A percentile compares a stretch with the other conserved stretches of the same genome.
phyloP scores from a whole-genome alignment of 2,797 vertebrate species.

The Sebastes nivosus region DNA sequence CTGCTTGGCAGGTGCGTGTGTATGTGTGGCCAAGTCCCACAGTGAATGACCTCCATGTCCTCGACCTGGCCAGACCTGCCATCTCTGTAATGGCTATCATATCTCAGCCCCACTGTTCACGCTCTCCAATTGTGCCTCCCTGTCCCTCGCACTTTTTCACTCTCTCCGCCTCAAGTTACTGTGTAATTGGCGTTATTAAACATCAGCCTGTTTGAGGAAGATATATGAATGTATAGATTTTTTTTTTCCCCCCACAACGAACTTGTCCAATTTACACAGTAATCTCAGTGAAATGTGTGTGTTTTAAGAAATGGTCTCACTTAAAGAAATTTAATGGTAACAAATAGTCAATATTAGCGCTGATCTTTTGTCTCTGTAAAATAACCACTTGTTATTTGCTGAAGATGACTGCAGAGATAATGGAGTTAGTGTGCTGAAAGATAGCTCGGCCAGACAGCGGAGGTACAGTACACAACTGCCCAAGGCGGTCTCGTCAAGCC shows the following conservation, averaged over 20 bases:
- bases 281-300: constrained; percentile 7
- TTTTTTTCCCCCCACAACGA: neutral
- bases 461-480: constrained; percentile 52
- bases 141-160: constrained; percentile 24
- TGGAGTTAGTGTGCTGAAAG: constrained; percentile 48
- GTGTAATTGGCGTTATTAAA: constrained; percentile 56
- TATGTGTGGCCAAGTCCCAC: constrained; percentile 72
- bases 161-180: constrained; percentile 34
- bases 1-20: constrained; percentile 67
- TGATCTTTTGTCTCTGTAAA: constrained; percentile 19
- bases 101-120: constrained; percentile 59
- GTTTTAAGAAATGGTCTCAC: constrained; percentile 8
- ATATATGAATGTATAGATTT: constrained; percentile 33
- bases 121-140: constrained; percentile 30
- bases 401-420: constrained; percentile 56
- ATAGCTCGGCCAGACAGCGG: constrained; percentile 43
- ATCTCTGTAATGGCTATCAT: constrained; percentile 71
- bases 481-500: constrained; percentile 61
- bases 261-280: constrained; percentile 21
- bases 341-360: constrained; percentile 29
- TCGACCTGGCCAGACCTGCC: constrained; percentile 66
- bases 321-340: constrained; percentile 23
- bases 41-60: constrained; percentile 73
- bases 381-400: constrained; percentile 42
- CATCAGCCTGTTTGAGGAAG: constrained; percentile 23